phyloP scores from a whole-genome alignment of 64 coral and sea anemone species.

The Pocillopora damicornis region DNA sequence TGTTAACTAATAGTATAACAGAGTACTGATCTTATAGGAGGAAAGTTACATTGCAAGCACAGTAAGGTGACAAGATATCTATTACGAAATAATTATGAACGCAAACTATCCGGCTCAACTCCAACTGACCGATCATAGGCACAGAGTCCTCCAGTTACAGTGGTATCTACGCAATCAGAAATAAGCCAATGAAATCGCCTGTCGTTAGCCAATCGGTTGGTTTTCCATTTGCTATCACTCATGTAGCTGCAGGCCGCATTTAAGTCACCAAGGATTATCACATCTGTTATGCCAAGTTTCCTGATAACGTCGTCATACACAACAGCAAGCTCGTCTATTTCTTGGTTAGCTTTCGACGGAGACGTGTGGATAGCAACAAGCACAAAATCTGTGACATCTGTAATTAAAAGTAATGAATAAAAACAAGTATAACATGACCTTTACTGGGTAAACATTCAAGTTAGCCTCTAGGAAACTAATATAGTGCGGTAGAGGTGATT shows the following conservation, averaged over 20 bases:
- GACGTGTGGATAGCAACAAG: slow-evolving; percentile 87
- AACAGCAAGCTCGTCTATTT: slow-evolving; percentile 69
- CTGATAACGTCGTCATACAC: slow-evolving; percentile 90
- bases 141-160: slow-evolving; percentile 57
- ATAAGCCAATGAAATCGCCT: slow-evolving; percentile 93
- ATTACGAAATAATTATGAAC: neutral
- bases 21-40: too few species aligned
- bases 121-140: slow-evolving; percentile 81
- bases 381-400: slow-evolving; percentile 73
- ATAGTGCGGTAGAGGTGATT: too few species aligned
- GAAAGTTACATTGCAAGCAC: too few species aligned
- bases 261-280: slow-evolving; percentile 91
- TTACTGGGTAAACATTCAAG: too few species aligned
- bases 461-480: too few species aligned
- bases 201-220: slow-evolving; percentile 71
- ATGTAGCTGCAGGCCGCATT: slow-evolving; percentile 90
- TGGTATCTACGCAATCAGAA: slow-evolving; percentile 81
- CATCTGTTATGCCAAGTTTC: slow-evolving; percentile 61
- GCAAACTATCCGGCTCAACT: neutral
- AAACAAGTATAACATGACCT: neutral
- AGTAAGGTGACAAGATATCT: too few species aligned
- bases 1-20: too few species aligned
- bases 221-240: slow-evolving; percentile 69
- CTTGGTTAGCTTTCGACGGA: slow-evolving; percentile 60
- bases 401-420: neutral